Evolutionary conservation across 1,140 invertebrate genomes (phyloP).

Genomic region (Tetramorium alpestre): DNA sequence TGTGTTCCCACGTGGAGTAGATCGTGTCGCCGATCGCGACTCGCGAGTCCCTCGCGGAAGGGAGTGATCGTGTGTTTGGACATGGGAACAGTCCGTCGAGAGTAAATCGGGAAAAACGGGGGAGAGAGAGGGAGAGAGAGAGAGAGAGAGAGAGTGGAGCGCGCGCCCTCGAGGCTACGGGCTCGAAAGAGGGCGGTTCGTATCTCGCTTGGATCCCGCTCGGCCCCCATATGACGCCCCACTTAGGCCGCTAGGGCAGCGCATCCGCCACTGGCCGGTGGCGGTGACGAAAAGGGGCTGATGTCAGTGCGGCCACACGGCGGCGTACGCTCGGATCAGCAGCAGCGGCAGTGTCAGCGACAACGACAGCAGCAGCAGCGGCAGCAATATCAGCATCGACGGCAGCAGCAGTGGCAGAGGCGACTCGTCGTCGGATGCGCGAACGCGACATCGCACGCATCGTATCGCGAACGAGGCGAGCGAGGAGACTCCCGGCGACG

Average conservation of each 20-base stretch:
- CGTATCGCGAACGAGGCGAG: conserved; percentile 59
- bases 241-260: conserved; percentile 54
- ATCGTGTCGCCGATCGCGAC: neutral
- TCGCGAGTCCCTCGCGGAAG: neutral
- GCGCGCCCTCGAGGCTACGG: neutral
- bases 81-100: neutral
- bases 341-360: conserved; percentile 11
- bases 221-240: conserved; percentile 55
- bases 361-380: neutral
- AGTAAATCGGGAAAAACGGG: neutral
- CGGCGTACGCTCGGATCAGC: conserved; percentile 78
- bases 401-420: neutral
- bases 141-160: conserved; percentile 26
- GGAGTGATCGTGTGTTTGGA: neutral
- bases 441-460: conserved; percentile 70
- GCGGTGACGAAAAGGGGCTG: conserved; percentile 73
- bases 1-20: neutral
- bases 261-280: conserved; percentile 66
- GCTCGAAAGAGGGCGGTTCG: conserved; percentile 39
- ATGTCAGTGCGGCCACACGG: conserved; percentile 78
- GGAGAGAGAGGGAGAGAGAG: neutral
- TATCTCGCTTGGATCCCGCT: neutral
- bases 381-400: neutral
- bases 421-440: conserved; percentile 80
- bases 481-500: conserved; percentile 39